phyloP scores from a whole-genome alignment of 2,888 invertebrate species.

The Drosophila longiperda region DNA sequence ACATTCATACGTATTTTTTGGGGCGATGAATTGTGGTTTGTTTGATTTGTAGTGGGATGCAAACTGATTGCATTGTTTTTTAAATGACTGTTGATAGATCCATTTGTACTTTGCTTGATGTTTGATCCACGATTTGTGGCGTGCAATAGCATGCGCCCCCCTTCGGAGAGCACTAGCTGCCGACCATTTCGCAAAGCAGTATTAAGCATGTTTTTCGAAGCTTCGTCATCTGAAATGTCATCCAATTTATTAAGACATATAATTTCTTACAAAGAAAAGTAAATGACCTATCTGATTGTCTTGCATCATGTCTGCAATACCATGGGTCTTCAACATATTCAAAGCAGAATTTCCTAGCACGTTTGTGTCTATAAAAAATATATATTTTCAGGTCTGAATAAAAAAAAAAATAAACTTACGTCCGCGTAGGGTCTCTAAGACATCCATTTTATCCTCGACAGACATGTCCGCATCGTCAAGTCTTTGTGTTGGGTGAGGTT shows the following conservation, averaged over 20 bases:
- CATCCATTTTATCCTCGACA: slow-evolving; percentile 74
- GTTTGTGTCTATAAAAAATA: slow-evolving; percentile 65
- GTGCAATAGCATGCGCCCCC: slow-evolving; percentile 91
- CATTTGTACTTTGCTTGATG: slow-evolving; percentile 51
- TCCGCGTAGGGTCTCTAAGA: slow-evolving; percentile 64
- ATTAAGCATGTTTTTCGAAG: slow-evolving; percentile 88
- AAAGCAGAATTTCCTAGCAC: slow-evolving; percentile 83
- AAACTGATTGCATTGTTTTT: slow-evolving; percentile 48
- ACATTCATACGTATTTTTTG: slow-evolving; percentile 75
- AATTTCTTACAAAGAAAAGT: neutral
- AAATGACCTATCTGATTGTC: slow-evolving; percentile 86
- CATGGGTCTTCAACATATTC: slow-evolving; percentile 92
- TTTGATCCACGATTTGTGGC: slow-evolving; percentile 78
- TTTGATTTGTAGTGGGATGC: slow-evolving; percentile 40
- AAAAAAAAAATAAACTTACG: slow-evolving; percentile 40
- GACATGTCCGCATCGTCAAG: slow-evolving; percentile 69
- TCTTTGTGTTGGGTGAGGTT: slow-evolving; percentile 46
- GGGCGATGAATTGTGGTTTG: slow-evolving; percentile 48
- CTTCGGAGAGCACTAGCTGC: slow-evolving; percentile 93
- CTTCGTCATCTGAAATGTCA: slow-evolving; percentile 87
- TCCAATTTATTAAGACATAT: neutral
- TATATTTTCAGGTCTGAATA: neutral
- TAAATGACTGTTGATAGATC: slow-evolving; percentile 46
- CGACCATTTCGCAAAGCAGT: slow-evolving; percentile 94
- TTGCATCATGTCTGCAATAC: slow-evolving; percentile 92